Evolutionary conservation across 2,797 vertebrate genomes (phyloP).

Genomic region (Hylomyscus alleni): DNA sequence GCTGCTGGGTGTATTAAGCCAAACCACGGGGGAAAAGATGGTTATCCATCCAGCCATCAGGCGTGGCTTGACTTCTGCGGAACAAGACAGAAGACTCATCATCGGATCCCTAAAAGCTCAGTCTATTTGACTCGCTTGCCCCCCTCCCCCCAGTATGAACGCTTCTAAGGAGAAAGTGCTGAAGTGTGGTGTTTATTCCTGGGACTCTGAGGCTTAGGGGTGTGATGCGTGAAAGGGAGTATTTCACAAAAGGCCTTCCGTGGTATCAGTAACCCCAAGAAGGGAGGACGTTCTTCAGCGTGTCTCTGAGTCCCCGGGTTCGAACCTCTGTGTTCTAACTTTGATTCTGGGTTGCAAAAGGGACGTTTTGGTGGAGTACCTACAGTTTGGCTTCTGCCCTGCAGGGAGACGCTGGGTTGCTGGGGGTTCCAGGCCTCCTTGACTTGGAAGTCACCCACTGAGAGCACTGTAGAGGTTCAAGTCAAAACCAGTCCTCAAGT

Average conservation of each 20-base stretch:
- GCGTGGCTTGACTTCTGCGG: not conserved
- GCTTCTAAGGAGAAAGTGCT: not conserved
- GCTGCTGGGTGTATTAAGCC: not conserved
- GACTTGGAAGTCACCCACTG: not conserved
- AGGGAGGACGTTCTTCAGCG: not conserved
- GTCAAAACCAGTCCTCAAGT: not conserved
- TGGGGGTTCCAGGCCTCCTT: not conserved
- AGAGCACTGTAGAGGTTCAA: not conserved
- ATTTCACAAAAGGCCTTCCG: not conserved
- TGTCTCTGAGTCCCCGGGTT: not conserved
- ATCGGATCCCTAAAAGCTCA: not conserved
- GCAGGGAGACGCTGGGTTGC: not conserved
- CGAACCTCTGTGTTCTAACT: fast-evolving
- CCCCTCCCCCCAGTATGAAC: not conserved
- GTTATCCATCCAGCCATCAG: not conserved
- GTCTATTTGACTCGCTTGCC: not conserved
- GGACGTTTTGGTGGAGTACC: not conserved
- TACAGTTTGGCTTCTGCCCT: fast-evolving
- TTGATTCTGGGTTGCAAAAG: not conserved
- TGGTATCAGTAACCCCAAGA: not conserved
- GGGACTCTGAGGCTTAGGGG: no score
- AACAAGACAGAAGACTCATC: not conserved
- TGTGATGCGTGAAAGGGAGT: not conserved
- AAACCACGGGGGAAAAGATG: not conserved
- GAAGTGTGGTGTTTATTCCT: not conserved